phyloP scores from a whole-genome alignment of 2,797 vertebrate species.

The Onychomys torridus region DNA sequence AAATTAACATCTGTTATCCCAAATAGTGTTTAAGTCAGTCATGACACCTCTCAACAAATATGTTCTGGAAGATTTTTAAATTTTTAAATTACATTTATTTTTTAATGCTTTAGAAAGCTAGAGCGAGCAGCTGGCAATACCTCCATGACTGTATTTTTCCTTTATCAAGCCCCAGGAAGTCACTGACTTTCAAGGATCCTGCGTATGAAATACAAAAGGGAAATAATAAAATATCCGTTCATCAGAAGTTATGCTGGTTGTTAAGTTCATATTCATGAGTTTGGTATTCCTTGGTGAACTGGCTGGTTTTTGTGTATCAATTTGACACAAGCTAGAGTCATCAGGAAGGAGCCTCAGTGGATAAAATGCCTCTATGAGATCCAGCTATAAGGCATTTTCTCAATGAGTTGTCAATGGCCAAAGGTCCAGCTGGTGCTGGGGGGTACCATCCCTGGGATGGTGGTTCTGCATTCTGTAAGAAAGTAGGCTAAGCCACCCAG shows the following conservation, averaged over 20 bases:
- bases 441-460: not conserved
- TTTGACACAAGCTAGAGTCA: not conserved
- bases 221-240: constrained; percentile 69
- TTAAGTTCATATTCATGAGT: constrained; percentile 78
- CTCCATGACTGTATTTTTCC: constrained; percentile 60
- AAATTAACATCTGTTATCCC: constrained; percentile 73
- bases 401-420: not conserved
- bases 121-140: constrained; percentile 79
- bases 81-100: constrained; percentile 70
- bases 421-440: not conserved
- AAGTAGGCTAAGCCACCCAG: not conserved
- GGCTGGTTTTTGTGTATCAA: not conserved
- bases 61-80: constrained; percentile 61
- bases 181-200: constrained; percentile 26
- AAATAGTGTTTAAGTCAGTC: constrained; percentile 52
- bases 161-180: not conserved
- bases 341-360: not conserved
- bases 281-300: constrained; percentile 38
- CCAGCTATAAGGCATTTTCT: not conserved
- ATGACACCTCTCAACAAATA: constrained; percentile 50
- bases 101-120: constrained; percentile 59
- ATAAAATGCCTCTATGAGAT: not conserved
- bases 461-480: not conserved
- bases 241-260: constrained; percentile 78
- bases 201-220: constrained; percentile 21